phyloP scores from a whole-genome alignment of 2,797 vertebrate genomes.

The Diceros bicornis region DNA sequence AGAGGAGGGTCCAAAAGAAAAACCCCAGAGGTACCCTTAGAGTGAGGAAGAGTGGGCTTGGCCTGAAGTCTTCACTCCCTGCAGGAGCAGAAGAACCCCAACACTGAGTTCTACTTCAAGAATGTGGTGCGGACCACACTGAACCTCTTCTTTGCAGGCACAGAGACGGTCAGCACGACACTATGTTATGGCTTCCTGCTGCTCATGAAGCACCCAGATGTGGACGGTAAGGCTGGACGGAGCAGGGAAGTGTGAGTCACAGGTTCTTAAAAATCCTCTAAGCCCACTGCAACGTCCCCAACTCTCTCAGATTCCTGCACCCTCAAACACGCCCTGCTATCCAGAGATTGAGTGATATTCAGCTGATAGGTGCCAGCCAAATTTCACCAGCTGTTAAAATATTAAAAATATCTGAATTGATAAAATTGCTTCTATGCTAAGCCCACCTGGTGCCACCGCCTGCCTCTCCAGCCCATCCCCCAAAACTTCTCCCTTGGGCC shows the following conservation, averaged over 20 bases:
- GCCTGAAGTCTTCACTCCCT: neutral
- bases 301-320: neutral
- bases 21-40: neutral
- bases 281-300: neutral
- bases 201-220: conserved; percentile 84
- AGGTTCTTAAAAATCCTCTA: neutral
- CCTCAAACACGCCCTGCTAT: neutral
- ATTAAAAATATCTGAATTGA: neutral
- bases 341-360: neutral
- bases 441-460: neutral
- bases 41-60: no score
- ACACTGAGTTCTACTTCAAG: conserved; percentile 72
- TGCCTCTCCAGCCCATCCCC: rapidly evolving
- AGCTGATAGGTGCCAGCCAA: rapidly evolving
- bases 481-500: neutral
- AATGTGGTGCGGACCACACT: conserved; percentile 74
- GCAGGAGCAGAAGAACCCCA: conserved; percentile 80
- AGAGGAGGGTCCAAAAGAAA: neutral
- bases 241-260: neutral
- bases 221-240: conserved; percentile 71
- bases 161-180: conserved; percentile 81
- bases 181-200: conserved; percentile 83
- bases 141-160: conserved; percentile 82
- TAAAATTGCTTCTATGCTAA: neutral
- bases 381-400: neutral